phyloP scores from a whole-genome alignment of 2,113 vertebrate genomes.

The Ramphastos sulfuratus region DNA sequence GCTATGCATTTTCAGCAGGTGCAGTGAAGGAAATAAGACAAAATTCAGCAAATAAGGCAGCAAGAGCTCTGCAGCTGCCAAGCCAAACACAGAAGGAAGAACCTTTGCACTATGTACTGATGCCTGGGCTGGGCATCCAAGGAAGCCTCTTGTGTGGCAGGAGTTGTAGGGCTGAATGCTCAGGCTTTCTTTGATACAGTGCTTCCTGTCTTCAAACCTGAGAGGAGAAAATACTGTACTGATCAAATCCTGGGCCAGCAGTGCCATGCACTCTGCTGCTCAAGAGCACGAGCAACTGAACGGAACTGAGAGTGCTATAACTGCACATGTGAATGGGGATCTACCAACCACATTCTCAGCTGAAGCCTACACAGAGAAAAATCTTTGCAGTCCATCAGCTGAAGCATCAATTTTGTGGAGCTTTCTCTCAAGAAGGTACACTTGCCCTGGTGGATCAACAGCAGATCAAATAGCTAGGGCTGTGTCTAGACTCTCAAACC shows the following conservation, averaged over 20 bases:
- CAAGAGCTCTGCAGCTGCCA: neutral
- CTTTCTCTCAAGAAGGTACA: neutral
- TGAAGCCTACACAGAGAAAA: neutral
- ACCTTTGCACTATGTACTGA: neutral
- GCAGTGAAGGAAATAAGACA: neutral
- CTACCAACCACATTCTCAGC: neutral
- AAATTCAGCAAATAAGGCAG: neutral
- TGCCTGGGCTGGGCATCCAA: neutral
- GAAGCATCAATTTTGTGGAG: neutral
- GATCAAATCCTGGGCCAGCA: neutral
- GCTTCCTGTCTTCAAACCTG: neutral
- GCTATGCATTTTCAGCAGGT: neutral
- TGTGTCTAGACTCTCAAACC: neutral
- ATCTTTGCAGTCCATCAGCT: neutral
- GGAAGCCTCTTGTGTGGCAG: neutral
- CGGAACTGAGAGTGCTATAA: rapidly evolving
- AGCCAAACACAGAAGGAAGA: neutral
- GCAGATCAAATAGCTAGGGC: neutral
- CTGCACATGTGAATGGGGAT: neutral
- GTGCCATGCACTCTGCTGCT: neutral
- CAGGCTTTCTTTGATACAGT: neutral
- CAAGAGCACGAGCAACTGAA: neutral
- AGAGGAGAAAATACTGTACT: neutral
- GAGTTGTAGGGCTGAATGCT: neutral
- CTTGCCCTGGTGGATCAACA: neutral